Evolutionary conservation across 1,140 invertebrate genomes (phyloP).

Genomic region (Chymomyza costata): DNA sequence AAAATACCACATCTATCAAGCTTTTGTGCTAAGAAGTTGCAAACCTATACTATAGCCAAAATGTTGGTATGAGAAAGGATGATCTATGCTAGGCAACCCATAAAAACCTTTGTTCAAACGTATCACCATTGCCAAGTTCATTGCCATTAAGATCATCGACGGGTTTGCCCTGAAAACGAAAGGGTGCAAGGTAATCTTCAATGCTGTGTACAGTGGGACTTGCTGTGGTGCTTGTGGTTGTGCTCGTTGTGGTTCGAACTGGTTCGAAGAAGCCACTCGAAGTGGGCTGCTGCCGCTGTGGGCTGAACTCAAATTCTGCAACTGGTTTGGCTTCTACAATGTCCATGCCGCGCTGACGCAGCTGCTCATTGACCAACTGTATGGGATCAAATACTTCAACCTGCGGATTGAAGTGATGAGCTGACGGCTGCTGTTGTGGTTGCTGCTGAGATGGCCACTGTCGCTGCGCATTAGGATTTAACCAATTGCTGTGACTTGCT

Average conservation of each 20-base stretch:
- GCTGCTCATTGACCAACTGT: conserved; percentile 36
- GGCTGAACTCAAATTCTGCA: neutral
- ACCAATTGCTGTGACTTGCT: neutral
- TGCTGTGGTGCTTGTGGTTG: neutral
- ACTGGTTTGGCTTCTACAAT: conserved; percentile 31
- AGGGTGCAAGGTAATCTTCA: conserved; percentile 27
- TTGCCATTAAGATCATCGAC: neutral
- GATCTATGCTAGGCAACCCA: too few relatives aligned
- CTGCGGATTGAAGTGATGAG: neutral
- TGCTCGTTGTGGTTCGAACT: neutral
- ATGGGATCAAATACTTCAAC: conserved; percentile 13
- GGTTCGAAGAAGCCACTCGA: too few relatives aligned
- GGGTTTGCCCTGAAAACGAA: conserved; percentile 15
- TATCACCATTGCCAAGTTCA: neutral
- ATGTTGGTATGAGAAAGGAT: too few relatives aligned
- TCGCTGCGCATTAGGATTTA: neutral
- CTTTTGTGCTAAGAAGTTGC: too few relatives aligned
- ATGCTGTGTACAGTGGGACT: neutral
- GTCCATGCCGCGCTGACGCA: conserved; percentile 47
- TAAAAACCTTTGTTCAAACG: too few relatives aligned
- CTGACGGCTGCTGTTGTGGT: neutral
- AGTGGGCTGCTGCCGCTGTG: too few relatives aligned
- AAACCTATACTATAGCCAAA: too few relatives aligned
- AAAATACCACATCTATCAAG: too few relatives aligned
- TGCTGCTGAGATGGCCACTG: neutral